Percentiles rank a stretch among this genome's conserved stretches.
Conservation (phyloP, 2,888 invertebrate genomes). For the Stenodema calcarata region DNA sequence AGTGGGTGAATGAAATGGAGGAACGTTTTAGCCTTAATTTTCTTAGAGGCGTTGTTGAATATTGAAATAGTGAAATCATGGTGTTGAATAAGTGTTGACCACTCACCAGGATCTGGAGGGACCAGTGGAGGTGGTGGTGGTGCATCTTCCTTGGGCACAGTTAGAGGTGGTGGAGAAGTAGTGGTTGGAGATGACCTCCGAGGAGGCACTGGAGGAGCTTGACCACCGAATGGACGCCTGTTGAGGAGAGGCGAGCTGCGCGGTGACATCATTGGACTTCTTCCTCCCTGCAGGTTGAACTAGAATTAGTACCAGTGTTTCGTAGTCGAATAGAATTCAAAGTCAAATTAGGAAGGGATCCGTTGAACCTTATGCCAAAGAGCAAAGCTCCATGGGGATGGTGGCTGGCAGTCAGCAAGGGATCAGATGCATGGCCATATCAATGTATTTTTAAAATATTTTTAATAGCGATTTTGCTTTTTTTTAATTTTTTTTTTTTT, state of each 20-base stretch:
- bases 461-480: too few relatives aligned
- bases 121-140: conserved; percentile 61
- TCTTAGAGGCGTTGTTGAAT: background rate
- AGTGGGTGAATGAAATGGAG: background rate
- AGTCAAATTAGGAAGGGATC: too few relatives aligned
- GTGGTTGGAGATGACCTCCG: conserved; percentile 66
- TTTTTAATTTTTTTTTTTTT: too few relatives aligned
- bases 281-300: conserved; percentile 61
- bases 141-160: conserved; percentile 64
- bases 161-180: conserved; percentile 36
- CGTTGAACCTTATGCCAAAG: too few relatives aligned
- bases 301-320: background rate
- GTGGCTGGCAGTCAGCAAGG: too few relatives aligned
- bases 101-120: conserved; percentile 10
- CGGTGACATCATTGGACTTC: conserved; percentile 68
- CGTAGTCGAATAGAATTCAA: conserved; percentile 25
- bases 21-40: background rate
- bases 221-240: conserved; percentile 57
- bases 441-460: too few relatives aligned
- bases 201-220: conserved; percentile 71
- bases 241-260: conserved; percentile 66
- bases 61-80: background rate
- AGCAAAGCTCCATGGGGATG: too few relatives aligned
- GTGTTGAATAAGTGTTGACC: background rate
- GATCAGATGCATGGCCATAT: too few relatives aligned